Evolutionary conservation across 2,113 vertebrate species (phyloP), one percentile per base, ranked within the genome.

Genomic region (Triplophysa dalaica): DNA sequence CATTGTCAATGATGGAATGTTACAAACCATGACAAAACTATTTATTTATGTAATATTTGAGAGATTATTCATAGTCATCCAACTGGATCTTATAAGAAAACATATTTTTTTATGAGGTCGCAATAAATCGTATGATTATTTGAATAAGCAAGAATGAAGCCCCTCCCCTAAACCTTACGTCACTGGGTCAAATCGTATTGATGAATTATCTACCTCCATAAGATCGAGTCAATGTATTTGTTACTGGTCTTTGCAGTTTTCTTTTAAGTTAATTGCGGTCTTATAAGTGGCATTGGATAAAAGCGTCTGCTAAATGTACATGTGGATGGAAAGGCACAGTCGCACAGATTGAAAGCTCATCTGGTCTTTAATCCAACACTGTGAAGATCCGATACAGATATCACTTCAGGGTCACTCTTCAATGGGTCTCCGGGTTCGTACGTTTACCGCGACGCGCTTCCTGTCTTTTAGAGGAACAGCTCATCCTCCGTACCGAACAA

Each of bases 401-500:
- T 69, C 4, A 6, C 26, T 78, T 22, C 2, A 16, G 74, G 22
- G 38, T 26, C 41, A 64, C 43, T n/a, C 48, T 52, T 67, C 14
- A 78, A 52, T 41, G 54, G 54, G 24, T 17, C 60, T 10, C 24
- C 1, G 62, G 61, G 33, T 61, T 70, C 56, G 12, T 14, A 21
- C 75, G 69, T 56, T 21, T 14, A 26, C 63, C 5, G 19, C 63
- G 64, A 81, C 16, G 22, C 41, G 72, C 75, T 69, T 84, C 79
- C 79, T 61, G 54, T 81, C 79, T 81, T 81, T 79, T 70, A 76
- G 80, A 78, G 54, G 79, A 79, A 84, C 79, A 84, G 26, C 70
- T 85, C 79, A 79, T 87, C 77, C 14, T 50, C 64, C 9, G 70
- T 12, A 16, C 38, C 50, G 29, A 86, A 87, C 85, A 86, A 87